phyloP scores from a whole-genome alignment of 92 coral and sea anemone genomes.

The Diadumene lineata region DNA sequence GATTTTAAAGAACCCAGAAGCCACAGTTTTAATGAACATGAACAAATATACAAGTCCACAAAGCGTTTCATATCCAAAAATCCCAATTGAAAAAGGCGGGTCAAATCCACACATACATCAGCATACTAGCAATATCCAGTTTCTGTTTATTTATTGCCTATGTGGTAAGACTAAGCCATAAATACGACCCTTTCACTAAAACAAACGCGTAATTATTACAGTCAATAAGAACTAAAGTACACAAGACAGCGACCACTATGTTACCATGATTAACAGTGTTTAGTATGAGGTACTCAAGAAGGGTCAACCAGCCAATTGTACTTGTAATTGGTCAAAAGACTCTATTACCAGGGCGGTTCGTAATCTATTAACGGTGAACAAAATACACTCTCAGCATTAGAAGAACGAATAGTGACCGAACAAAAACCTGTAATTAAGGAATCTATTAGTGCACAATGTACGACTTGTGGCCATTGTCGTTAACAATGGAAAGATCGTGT shows the following conservation, averaged over 20 bases:
- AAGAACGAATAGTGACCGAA: constrained; percentile 44
- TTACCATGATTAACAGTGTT: constrained; percentile 20
- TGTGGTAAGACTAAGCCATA: no score
- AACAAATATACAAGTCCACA: no score
- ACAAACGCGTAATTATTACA: not conserved
- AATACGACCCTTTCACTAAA: not conserved
- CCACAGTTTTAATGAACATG: no score
- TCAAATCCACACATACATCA: no score
- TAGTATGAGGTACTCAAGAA: constrained; percentile 4
- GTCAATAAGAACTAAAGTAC: no score
- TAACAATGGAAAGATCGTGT: constrained; percentile 38
- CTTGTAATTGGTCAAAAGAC: constrained; percentile 10
- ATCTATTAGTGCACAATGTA: constrained; percentile 53
- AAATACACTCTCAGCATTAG: constrained; percentile 17
- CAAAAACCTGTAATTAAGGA: constrained; percentile 69
- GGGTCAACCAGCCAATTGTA: constrained; percentile 21
- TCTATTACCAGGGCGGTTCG: constrained; percentile 25
- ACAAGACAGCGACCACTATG: not conserved
- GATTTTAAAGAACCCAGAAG: no score
- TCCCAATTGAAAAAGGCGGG: no score
- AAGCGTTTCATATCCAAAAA: no score
- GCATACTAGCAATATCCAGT: no score
- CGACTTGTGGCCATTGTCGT: constrained; percentile 53
- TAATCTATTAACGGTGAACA: constrained; percentile 1
- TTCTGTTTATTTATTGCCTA: no score